These are phyloP conservation scores for Lepidothrix coronata DNA, from an alignment of 2,113 vertebrate species.

Conservation along the genomic window DNA sequence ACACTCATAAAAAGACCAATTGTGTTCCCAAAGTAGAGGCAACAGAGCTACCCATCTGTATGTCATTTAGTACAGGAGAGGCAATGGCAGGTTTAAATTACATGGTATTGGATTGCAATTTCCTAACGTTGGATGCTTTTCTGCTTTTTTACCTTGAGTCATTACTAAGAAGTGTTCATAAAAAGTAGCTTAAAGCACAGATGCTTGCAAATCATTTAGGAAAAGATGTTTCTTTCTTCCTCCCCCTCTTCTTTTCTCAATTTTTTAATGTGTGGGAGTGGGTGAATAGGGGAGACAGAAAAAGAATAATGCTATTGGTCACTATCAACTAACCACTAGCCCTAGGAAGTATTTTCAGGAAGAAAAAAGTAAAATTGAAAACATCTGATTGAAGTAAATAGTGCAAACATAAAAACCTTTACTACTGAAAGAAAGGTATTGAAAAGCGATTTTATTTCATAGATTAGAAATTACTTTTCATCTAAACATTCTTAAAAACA, in stretches of 20 bases:
- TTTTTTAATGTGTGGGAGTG: conserved; percentile 44
- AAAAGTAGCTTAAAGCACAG: conserved; percentile 83
- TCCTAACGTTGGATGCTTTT: conserved; percentile 85
- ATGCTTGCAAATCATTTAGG: conserved; percentile 81
- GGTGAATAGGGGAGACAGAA: conserved; percentile 48
- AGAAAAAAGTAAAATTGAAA: conserved; percentile 80
- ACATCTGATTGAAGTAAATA: conserved; percentile 87
- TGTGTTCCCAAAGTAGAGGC: conserved; percentile 75
- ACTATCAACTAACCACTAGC: conserved; percentile 72
- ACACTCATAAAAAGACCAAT: conserved; percentile 79
- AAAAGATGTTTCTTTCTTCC: conserved; percentile 78
- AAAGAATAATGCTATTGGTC: conserved; percentile 72
- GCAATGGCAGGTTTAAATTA: conserved; percentile 90
- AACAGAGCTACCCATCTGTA: conserved; percentile 85
- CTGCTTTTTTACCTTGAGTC: conserved; percentile 83
- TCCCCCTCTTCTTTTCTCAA: conserved; percentile 57
- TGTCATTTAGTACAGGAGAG: conserved; percentile 86
- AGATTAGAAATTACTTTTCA: conserved; percentile 86
- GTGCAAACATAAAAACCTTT: conserved; percentile 79
- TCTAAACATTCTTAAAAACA: conserved; percentile 80
- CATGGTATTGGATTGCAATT: conserved; percentile 89
- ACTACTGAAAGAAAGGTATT: conserved; percentile 79
- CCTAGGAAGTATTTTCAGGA: conserved; percentile 77
- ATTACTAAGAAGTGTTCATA: conserved; percentile 83
- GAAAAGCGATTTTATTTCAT: conserved; percentile 79